Percentiles rank a stretch among this genome's conserved stretches.
Evolutionary conservation across 2,888 invertebrate genomes (phyloP).

Genomic region (Tenthredo amoena): DNA sequence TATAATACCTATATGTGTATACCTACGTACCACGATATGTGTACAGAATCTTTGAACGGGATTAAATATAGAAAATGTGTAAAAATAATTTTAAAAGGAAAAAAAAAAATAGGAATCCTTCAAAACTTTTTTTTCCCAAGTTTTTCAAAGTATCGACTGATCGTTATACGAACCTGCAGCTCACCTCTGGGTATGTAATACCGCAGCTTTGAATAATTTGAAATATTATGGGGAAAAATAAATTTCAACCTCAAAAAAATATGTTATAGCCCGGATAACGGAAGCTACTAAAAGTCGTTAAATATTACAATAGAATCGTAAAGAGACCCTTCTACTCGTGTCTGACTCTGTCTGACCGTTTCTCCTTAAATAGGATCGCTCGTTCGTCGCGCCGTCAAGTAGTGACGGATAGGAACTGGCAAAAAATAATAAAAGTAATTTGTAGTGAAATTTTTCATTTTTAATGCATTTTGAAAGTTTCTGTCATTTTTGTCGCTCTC

Average conservation of each 20-base stretch:
- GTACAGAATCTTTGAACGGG: too few relatives aligned
- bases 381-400: neutral
- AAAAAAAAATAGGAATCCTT: too few relatives aligned
- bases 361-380: conserved; percentile 5
- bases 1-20: neutral
- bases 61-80: too few relatives aligned
- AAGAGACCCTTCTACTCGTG: neutral
- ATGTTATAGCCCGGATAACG: conserved; percentile 4
- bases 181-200: neutral
- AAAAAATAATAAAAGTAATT: neutral
- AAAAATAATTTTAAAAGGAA: too few relatives aligned
- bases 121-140: neutral
- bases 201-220: neutral
- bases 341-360: conserved; percentile 28
- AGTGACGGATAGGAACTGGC: neutral
- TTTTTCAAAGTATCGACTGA: neutral
- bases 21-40: too few relatives aligned
- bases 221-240: neutral
- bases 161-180: neutral
- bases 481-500: too few relatives aligned
- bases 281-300: conserved; percentile 29
- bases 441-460: neutral
- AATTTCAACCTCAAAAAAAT: neutral
- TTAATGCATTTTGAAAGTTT: neutral
- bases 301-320: conserved; percentile 13